Conservation (phyloP, 2,797 vertebrate species). For the Periophthalmus magnuspinnatus region DNA sequence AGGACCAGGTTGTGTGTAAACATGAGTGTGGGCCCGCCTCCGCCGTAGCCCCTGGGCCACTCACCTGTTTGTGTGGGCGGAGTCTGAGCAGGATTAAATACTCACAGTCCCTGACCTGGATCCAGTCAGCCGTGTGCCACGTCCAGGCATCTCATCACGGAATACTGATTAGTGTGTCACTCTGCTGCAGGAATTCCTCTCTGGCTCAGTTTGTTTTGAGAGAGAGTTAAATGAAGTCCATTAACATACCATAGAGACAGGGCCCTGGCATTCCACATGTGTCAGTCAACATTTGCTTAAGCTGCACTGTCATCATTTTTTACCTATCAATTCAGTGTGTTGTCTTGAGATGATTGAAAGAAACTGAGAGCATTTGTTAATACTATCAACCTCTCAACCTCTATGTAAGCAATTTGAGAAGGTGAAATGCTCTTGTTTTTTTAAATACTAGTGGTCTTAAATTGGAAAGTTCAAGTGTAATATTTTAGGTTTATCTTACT, state of each 20-base stretch:
- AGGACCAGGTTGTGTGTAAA: slow-evolving; percentile 68
- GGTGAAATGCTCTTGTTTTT: neutral
- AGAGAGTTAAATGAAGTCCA: slow-evolving; percentile 22
- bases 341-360: neutral
- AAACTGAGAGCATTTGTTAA: neutral
- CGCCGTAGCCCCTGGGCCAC: slow-evolving; percentile 57
- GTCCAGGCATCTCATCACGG: slow-evolving; percentile 23
- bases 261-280: neutral
- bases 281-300: neutral
- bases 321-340: neutral
- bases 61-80: slow-evolving; percentile 58
- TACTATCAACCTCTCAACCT: neutral
- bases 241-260: slow-evolving; percentile 26
- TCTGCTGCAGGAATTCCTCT: slow-evolving; percentile 26
- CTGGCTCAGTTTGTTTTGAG: slow-evolving; percentile 34
- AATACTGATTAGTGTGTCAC: slow-evolving; percentile 17
- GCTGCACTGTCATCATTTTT: neutral
- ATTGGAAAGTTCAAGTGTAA: too few species aligned
- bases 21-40: slow-evolving; percentile 46
- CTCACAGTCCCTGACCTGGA: slow-evolving; percentile 46
- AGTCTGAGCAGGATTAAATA: slow-evolving; percentile 32
- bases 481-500: too few species aligned
- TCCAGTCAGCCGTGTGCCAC: slow-evolving; percentile 32
- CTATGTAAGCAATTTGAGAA: neutral
- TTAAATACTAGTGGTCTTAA: neutral